These are phyloP conservation scores for Augochlora pura DNA, from an alignment of 1,140 invertebrate species.

Conservation along the genomic window DNA sequence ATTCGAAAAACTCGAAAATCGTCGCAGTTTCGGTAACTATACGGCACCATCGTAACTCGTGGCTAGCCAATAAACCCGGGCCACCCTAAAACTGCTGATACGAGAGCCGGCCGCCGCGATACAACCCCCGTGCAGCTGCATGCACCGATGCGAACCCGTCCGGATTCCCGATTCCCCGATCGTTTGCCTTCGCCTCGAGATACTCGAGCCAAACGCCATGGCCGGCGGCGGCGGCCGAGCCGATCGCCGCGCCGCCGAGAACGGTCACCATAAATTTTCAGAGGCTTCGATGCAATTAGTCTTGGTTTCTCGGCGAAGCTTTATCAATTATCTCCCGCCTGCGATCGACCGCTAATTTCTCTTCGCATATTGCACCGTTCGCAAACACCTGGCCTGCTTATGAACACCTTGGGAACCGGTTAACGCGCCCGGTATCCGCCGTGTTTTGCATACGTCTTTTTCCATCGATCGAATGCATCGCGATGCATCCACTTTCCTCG, in stretches of 20 bases:
- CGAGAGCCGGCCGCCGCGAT: not conserved
- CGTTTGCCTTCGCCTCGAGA: not conserved
- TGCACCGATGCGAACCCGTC: too few species aligned
- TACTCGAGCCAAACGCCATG: not conserved
- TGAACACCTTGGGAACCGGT: not conserved
- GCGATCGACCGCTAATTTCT: not conserved
- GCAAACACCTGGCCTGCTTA: not conserved
- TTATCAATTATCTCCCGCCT: conserved; percentile 6
- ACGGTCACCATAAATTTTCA: conserved; percentile 19
- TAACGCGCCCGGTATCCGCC: not conserved
- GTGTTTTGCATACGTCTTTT: not conserved
- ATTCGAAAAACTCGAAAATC: not conserved
- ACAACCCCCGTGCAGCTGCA: not conserved
- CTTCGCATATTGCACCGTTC: not conserved
- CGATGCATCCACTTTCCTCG: too few species aligned
- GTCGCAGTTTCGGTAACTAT: conserved; percentile 9
- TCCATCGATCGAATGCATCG: too few species aligned
- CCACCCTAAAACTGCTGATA: conserved; percentile 17
- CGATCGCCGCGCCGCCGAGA: not conserved
- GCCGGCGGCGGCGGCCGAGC: not conserved
- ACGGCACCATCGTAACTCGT: conserved; percentile 6
- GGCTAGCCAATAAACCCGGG: conserved; percentile 2
- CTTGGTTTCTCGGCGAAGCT: not conserved
- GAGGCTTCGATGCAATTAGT: conserved; percentile 3
- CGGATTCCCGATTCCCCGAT: not conserved